Evolutionary conservation across 2,888 invertebrate species (phyloP), one percentile per base, ranked within the genome.

Genomic region (Rhabditophanes sp.): DNA sequence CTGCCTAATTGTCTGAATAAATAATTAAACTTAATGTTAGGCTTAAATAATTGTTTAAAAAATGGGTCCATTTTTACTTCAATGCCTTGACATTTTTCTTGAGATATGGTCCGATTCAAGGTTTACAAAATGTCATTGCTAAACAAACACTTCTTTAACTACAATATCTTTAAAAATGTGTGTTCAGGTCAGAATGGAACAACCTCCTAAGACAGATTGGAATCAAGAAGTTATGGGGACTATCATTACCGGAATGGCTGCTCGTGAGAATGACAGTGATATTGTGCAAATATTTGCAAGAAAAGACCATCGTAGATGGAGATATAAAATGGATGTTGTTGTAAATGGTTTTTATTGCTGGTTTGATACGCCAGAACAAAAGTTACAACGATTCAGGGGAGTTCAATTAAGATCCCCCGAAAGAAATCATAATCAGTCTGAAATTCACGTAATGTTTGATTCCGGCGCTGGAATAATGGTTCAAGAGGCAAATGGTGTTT

Each of bases 381-480:
- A 81, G 63, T 78, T 82, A 46, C 88, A 88, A 68, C 82, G 83
- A 65, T 90, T 87, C 70, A 77, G 78, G 62, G 85, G 81, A 34
- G 68, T 84, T 0, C 78, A 82, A 0, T 81, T 88, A 1, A 85
- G 85, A 65, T 82, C 82, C 11, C 85, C 85, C 2, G 78, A 80
- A 35, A 80, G 81, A 59, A 75, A 83, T 48, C 70, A 84, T 31
- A 85, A 87, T 68, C 87, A 88, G 67, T 84, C 84, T 1, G 84
- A 88, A 70, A 82, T 90, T 17, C 75, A 87, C 20, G 78, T 88
- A 30, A 83, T 87, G 82, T 85, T 88, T 65, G 78, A 84, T 39
- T 82, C 43, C 82, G 42, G 87, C 2, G 82, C 82, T 27, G 88
- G 87, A 0, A 76, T 88, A 1, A 84, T 85, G 66, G 80, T 90